Conservation (phyloP, 1,140 invertebrate species). For the Scaptomyza montana region DNA sequence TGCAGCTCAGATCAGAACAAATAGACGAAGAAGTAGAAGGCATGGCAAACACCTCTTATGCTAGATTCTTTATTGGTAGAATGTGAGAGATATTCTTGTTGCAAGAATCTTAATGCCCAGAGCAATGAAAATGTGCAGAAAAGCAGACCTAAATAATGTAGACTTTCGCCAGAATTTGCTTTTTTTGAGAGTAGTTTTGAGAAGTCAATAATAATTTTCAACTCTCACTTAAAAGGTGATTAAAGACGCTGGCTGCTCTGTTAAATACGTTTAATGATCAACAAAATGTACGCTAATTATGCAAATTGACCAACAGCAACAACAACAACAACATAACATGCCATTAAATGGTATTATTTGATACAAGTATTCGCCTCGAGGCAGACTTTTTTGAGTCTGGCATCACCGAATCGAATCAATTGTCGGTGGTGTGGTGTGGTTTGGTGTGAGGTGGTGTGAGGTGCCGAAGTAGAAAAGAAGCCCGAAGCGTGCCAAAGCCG, state of each 20-base stretch:
- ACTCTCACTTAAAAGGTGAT: conserved; percentile 66
- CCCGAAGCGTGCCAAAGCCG: conserved; percentile 52
- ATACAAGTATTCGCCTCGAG: conserved; percentile 13
- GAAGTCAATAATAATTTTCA: conserved; percentile 34
- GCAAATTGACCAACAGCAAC: conserved; percentile 56
- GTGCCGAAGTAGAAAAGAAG: conserved; percentile 10
- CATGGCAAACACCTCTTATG: background rate
- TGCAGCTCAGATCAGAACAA: background rate
- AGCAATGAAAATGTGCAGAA: background rate
- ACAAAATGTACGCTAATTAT: conserved; percentile 63
- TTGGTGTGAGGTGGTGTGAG: background rate
- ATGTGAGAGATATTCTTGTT: background rate
- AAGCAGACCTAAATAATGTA: background rate
- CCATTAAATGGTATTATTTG: background rate
- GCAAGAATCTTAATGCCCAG: background rate
- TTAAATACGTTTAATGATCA: conserved; percentile 23
- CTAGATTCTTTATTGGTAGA: too few species aligned
- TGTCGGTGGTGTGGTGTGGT: background rate
- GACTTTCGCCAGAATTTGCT: conserved; percentile 21
- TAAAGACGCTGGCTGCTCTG: conserved; percentile 35
- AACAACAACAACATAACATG: conserved; percentile 24
- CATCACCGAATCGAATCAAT: conserved; percentile 24
- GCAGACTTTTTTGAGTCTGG: background rate
- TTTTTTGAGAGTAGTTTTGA: background rate
- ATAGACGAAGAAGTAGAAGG: background rate